A percentile compares a stretch with the other conserved stretches of the same genome.
Evolutionary conservation across 2,113 vertebrate genomes (phyloP).

Genomic region (Rhinogobius similis): DNA sequence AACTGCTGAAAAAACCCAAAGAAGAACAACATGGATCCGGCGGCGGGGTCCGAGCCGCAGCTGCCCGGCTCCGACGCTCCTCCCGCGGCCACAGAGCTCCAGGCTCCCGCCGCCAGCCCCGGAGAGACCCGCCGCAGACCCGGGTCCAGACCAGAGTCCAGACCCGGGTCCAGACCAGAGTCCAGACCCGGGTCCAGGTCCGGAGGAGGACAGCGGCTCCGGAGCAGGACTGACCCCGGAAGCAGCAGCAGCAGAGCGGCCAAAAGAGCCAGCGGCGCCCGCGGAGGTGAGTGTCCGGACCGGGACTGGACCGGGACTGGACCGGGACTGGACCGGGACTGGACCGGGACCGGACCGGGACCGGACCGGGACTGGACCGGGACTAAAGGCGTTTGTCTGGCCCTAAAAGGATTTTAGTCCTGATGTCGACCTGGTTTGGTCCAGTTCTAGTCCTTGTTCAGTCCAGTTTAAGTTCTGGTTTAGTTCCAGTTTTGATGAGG

Average conservation of each 20-base stretch:
- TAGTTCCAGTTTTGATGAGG: too few relatives aligned
- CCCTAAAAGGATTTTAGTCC: too few relatives aligned
- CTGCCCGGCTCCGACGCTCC: conserved; percentile 6
- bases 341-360: too few relatives aligned
- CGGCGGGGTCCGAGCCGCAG: conserved; percentile 50
- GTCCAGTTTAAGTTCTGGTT: too few relatives aligned
- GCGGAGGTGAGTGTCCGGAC: conserved; percentile 63
- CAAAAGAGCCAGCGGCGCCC: conserved; percentile 51
- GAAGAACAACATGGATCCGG: conserved; percentile 52
- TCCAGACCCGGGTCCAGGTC: conserved; percentile 74
- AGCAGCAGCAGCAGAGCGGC: conserved; percentile 60
- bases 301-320: background rate
- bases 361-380: too few relatives aligned
- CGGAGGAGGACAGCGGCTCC: conserved; percentile 61
- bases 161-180: conserved; percentile 19
- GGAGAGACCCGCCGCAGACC: conserved; percentile 48
- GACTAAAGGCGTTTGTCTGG: too few relatives aligned
- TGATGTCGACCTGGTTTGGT: too few relatives aligned
- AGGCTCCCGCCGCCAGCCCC: conserved; percentile 65
- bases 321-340: too few relatives aligned
- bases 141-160: conserved; percentile 64
- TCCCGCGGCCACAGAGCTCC: conserved; percentile 29
- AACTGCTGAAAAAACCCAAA: background rate
- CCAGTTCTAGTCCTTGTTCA: too few relatives aligned
- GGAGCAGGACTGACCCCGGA: conserved; percentile 56